Evolutionary conservation across 2,888 invertebrate species (phyloP), one percentile per base, ranked within the genome.

Genomic region (Neoscelio sp.): DNA sequence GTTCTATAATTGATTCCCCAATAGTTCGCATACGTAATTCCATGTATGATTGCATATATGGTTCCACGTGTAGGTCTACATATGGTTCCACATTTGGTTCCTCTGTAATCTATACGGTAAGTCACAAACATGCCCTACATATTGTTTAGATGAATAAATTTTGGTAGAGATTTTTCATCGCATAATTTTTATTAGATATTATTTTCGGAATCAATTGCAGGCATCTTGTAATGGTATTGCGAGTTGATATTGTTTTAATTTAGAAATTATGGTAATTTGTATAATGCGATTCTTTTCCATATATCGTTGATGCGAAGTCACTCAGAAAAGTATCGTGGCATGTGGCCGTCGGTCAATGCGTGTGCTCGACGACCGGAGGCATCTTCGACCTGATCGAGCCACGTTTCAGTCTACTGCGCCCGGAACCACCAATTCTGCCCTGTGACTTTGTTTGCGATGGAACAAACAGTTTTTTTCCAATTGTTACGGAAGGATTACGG

Each of bases 361-460:
- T 6, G 23, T 26, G 6, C 30, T 40, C 7, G 23, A 54, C 23
- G 20, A 15, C 33, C n/a, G n/a, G 7, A 42, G 42, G 52, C 12
- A 33, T 44, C 42, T 65, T 17, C 20, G 35, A 68, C 33, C n/a
- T 23, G 35, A 65, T 52, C 74, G 42, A 65, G 42, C 15, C 33
- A 44, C 42, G 62, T 67, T 42, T 54, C 75, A 67, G 62, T 76
- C 71, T 62, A 56, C 56, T 80, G 79, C 52, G 17, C 33, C 42
- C 4, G 17, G 64, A 62, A 48, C 71, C 67, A 20, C 28, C 48
- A 79, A 67, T 75, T 73, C 28, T 12, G 26, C 42, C 48, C 26
- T 46, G 6, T 18, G 17, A 75, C 62, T 65, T 78, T 64, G 60
- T 60, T 40, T 10, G 10, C 38, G 46, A 78, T 56, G 42, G 8